Evolutionary conservation across 2,888 invertebrate species (phyloP).

Genomic region (Drosophila crucigera): DNA sequence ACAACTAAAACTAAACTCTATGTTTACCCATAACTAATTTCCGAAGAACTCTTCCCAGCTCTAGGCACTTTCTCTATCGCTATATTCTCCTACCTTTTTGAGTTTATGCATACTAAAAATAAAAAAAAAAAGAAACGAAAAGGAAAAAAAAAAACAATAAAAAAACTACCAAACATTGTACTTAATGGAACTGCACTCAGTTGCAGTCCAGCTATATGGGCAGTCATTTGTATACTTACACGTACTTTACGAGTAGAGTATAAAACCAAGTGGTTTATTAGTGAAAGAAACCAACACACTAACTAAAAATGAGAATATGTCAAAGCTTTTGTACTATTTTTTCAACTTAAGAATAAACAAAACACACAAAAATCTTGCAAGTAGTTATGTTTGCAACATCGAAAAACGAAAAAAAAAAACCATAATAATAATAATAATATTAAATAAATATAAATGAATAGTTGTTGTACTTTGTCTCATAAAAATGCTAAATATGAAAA

Average conservation of each 20-base stretch:
- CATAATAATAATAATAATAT: slow-evolving; percentile 22
- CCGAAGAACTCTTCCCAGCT: slow-evolving; percentile 51
- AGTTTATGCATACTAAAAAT: slow-evolving; percentile 70
- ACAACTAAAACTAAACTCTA: slow-evolving; percentile 46
- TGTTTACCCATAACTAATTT: slow-evolving; percentile 56
- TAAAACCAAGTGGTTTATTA: slow-evolving; percentile 57
- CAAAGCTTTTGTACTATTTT: slow-evolving; percentile 82
- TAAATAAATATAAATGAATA: slow-evolving; percentile 43
- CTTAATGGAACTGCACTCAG: slow-evolving; percentile 64
- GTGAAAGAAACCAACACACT: slow-evolving; percentile 55
- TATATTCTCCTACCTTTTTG: slow-evolving; percentile 56
- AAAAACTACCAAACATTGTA: slow-evolving; percentile 62
- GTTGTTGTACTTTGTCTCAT: slow-evolving; percentile 82
- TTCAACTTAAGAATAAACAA: slow-evolving; percentile 60
- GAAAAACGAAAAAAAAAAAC: slow-evolving; percentile 22
- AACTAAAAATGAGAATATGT: slow-evolving; percentile 64
- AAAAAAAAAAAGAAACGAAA: slow-evolving; percentile 30
- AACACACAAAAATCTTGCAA: slow-evolving; percentile 51
- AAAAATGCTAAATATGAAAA: slow-evolving; percentile 53
- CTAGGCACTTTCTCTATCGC: slow-evolving; percentile 52
- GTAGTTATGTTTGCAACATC: slow-evolving; percentile 49
- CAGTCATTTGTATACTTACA: slow-evolving; percentile 80
- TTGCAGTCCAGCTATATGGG: slow-evolving; percentile 84
- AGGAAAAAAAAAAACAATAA: slow-evolving; percentile 21
- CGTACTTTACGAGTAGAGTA: slow-evolving; percentile 50